A percentile compares a stretch with the other conserved stretches of the same genome.
These are phyloP conservation scores for Beroe forskalii DNA, from an alignment of 37 sponge, comb jelly and placozoan species.

Conservation along the genomic window DNA sequence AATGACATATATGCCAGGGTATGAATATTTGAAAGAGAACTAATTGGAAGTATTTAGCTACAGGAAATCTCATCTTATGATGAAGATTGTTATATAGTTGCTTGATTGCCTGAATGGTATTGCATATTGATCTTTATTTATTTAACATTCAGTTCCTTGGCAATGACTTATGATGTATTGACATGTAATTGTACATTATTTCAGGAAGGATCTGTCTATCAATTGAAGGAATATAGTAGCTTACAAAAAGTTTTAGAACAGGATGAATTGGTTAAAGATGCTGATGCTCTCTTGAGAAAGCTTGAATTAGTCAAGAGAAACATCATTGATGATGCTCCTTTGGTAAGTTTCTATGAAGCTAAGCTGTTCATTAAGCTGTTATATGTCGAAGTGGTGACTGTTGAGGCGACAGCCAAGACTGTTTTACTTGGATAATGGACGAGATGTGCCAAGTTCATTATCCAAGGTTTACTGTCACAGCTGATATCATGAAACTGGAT, in stretches of 20 bases:
- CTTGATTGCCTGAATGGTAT: too few species aligned
- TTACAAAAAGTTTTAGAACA: constrained; percentile 48
- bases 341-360: constrained; percentile 36
- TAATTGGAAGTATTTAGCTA: too few species aligned
- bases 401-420: too few species aligned
- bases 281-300: neutral
- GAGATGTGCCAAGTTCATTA: too few species aligned
- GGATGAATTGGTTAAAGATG: constrained; percentile 41
- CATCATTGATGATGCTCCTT: constrained; percentile 16
- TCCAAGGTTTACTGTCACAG: too few species aligned
- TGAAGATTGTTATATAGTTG: too few species aligned
- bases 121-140: too few species aligned
- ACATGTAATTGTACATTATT: neutral
- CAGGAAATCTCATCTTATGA: too few species aligned
- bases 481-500: too few species aligned
- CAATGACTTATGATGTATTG: neutral
- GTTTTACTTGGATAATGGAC: too few species aligned
- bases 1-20: constrained; percentile 15
- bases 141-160: neutral
- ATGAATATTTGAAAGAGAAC: neutral
- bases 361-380: too few species aligned
- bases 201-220: constrained; percentile 40
- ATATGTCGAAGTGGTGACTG: too few species aligned
- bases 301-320: constrained; percentile 47
- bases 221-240: constrained; percentile 18